Evolutionary conservation across 2,113 vertebrate genomes (phyloP), one percentile per base, ranked within the genome.

Genomic region (Aramus guarauna): DNA sequence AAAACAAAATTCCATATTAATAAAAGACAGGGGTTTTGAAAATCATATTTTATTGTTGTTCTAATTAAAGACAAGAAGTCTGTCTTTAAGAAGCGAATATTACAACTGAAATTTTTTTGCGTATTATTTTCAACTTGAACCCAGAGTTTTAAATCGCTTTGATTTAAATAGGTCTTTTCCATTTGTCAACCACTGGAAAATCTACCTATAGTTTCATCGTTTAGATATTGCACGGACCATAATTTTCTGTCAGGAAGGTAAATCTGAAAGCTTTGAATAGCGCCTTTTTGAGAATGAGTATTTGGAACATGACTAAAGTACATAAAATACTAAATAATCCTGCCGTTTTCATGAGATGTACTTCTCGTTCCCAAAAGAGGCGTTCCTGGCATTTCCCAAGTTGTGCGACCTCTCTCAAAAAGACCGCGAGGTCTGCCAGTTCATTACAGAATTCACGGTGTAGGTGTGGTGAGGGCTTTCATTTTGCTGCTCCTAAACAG

Each of bases 301-400:
- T 88, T 81, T 89, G 89, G 73, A 91, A 62, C 52, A 24, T 8
- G n/a, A 91, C 37, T 78, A 36, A 87, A 95, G 83, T 8, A 36
- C 47, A 75, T 71, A 83, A 95, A 89, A 78, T 69, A 69, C 55
- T 16, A 50, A 41, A 63, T 36, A 74, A 88, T 52, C 47, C 86
- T 45, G 85, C n/a, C 5, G 0, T 75, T 78, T 72, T 41, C 56
- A 58, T 14, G 22, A 81, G 72, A 81, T 41, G 68, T 23, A 48
- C 75, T 76, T 29, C 11, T 45, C n/a, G 60, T 56, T 96, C 95
- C 91, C 85, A 77, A 63, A 90, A 86, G 90, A 90, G 85, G 55
- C 34, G 85, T 63, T 92, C 68, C 64, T 72, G 85, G 64, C 80
- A 37, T 53, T 63, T n/a, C 26, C 52, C 48, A 56, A 8, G 36